These are phyloP conservation scores for Nyctibius grandis DNA, from an alignment of 2,797 vertebrate species.

Conservation along the genomic window DNA sequence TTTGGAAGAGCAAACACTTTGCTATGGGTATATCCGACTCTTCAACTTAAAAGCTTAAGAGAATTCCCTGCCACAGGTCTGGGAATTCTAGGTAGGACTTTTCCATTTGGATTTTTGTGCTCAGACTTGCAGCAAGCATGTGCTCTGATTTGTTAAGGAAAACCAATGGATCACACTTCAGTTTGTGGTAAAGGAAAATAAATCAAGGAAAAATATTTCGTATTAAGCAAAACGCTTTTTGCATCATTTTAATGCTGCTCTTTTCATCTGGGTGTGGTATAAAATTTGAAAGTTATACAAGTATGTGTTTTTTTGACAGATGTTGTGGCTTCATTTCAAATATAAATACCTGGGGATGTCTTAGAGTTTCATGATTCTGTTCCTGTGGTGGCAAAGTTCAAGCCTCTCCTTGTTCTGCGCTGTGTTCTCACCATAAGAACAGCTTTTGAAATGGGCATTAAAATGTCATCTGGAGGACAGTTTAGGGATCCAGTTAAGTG, in stretches of 20 bases:
- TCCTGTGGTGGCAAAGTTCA: background rate
- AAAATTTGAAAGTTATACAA: background rate
- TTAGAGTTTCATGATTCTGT: background rate
- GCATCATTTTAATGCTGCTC: background rate
- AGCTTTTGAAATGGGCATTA: background rate
- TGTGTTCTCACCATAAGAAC: background rate
- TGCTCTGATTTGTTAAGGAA: background rate
- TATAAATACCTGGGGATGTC: background rate
- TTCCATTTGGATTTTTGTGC: background rate
- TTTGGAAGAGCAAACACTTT: background rate
- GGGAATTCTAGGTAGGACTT: background rate
- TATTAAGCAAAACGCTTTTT: background rate
- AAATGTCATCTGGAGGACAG: background rate
- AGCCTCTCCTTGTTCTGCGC: background rate
- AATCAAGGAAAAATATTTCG: background rate
- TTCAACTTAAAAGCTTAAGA: background rate
- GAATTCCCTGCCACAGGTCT: background rate
- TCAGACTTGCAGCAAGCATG: background rate
- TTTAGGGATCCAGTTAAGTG: background rate
- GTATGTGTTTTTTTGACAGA: background rate
- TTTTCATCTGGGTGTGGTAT: background rate
- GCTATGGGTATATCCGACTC: background rate
- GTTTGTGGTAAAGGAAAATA: background rate
- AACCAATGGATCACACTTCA: background rate
- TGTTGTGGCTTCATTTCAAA: background rate